Conservation (phyloP, 2,888 invertebrate species). For the Colostygia pectinataria region DNA sequence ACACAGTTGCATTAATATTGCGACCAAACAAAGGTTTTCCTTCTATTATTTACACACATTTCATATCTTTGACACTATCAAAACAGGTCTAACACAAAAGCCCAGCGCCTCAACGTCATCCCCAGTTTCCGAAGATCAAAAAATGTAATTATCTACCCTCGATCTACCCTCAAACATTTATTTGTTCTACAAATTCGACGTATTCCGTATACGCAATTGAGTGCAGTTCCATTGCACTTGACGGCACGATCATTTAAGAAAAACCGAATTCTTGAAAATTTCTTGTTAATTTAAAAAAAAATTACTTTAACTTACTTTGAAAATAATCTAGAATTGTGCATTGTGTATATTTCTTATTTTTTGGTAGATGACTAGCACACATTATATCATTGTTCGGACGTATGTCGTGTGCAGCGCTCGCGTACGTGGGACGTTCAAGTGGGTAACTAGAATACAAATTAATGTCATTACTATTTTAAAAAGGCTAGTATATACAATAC, state of each 20-base stretch:
- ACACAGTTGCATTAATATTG: conserved; percentile 19
- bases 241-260: conserved; percentile 6
- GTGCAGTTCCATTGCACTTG: conserved; percentile 48
- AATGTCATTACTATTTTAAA: too few species aligned
- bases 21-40: conserved; percentile 17
- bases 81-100: conserved; percentile 61
- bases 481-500: too few species aligned
- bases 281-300: too few species aligned
- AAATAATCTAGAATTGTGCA: too few species aligned
- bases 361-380: too few species aligned
- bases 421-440: too few species aligned
- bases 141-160: conserved; percentile 83
- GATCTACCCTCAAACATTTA: conserved; percentile 82
- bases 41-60: conserved; percentile 46
- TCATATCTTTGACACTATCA: conserved; percentile 75
- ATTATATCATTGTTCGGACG: too few species aligned
- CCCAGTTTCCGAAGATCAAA: conserved; percentile 76
- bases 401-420: too few species aligned
- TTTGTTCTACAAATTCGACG: conserved; percentile 83
- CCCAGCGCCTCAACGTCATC: conserved; percentile 55
- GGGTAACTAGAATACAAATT: too few species aligned
- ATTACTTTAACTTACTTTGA: too few species aligned
- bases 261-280: too few species aligned
- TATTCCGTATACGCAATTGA: conserved; percentile 73
- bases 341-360: too few species aligned